Percentiles rank a stretch among this genome's conserved stretches.
Conservation (phyloP, 2,113 vertebrate genomes). For the Chaetodon auriga region DNA sequence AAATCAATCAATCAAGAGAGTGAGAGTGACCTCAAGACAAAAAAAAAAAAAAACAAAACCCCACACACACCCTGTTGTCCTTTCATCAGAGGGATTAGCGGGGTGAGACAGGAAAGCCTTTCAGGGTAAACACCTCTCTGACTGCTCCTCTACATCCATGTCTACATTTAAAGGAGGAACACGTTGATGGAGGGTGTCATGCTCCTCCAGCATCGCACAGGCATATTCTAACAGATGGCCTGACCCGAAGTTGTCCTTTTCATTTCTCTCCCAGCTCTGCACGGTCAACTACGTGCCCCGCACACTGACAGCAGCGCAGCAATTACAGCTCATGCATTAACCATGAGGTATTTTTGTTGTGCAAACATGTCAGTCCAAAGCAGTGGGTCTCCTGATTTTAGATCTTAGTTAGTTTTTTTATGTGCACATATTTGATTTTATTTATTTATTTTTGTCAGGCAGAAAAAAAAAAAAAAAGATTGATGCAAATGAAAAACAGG, state of each 20-base stretch:
- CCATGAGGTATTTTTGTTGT: conserved; percentile 56
- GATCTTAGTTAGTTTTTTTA: background rate
- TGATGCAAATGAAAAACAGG: conserved; percentile 4
- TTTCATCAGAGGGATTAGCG: conserved; percentile 31
- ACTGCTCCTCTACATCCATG: background rate
- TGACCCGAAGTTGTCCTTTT: conserved; percentile 40
- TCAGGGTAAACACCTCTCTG: conserved; percentile 5
- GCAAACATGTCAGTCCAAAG: conserved; percentile 63
- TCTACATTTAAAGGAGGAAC: conserved; percentile 24
- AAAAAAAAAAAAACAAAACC: no score
- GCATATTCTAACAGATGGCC: conserved; percentile 64
- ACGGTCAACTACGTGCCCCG: conserved; percentile 41
- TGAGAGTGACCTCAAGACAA: background rate
- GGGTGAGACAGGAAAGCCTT: background rate
- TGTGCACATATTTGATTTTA: background rate
- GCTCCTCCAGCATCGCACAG: conserved; percentile 38
- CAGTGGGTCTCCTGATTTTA: conserved; percentile 13
- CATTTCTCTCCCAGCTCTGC: conserved; percentile 30
- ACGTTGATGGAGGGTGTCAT: conserved; percentile 30
- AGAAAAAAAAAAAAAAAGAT: background rate
- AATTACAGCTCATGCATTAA: conserved; percentile 74
- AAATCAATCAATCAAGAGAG: conserved; percentile 6
- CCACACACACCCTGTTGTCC: background rate
- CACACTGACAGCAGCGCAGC: conserved; percentile 50
- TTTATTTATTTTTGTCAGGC: no score